A percentile compares a stretch with the other conserved stretches of the same genome.
These are phyloP conservation scores for Anseranas semipalmata DNA, from an alignment of 2,113 vertebrate genomes.

Conservation along the genomic window DNA sequence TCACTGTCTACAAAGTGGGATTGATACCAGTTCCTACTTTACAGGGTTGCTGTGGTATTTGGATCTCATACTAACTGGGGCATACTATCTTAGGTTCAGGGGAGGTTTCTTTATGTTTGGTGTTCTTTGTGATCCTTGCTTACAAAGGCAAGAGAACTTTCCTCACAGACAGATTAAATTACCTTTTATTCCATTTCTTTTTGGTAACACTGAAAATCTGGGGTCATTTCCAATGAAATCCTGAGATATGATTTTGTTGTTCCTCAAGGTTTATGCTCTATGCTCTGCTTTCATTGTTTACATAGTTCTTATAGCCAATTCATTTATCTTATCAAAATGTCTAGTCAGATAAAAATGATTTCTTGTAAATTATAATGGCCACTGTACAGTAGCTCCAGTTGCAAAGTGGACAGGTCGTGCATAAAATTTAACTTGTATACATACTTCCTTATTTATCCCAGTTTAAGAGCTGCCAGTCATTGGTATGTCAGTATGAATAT, in stretches of 20 bases:
- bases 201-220: background rate
- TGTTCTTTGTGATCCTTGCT: background rate
- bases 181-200: background rate
- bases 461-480: background rate
- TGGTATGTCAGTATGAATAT: background rate
- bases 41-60: background rate
- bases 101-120: background rate
- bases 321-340: background rate
- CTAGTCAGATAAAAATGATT: background rate
- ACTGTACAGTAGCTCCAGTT: background rate
- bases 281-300: background rate
- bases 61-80: background rate
- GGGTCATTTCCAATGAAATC: background rate
- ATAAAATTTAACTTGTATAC: background rate
- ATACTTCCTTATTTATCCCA: background rate
- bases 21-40: background rate
- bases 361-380: background rate
- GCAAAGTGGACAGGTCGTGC: background rate
- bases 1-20: background rate
- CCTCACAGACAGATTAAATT: background rate
- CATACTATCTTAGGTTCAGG: accelerated
- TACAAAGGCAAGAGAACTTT: background rate
- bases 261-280: background rate
- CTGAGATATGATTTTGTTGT: background rate
- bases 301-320: background rate